Percentiles rank a stretch among this genome's conserved stretches.
Conservation (phyloP, 2,113 vertebrate genomes). For the Etheostoma spectabile region DNA sequence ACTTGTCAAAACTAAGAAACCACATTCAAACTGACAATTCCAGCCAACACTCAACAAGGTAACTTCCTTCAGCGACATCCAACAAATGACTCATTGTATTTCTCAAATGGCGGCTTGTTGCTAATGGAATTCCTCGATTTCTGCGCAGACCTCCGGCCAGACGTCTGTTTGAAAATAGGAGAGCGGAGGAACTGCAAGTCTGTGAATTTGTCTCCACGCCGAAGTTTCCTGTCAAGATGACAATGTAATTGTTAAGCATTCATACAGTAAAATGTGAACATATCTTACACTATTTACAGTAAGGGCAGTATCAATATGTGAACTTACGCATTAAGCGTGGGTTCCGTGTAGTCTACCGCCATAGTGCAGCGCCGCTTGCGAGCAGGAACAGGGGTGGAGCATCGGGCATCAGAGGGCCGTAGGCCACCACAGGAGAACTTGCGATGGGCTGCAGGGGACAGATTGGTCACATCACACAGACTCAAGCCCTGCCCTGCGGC, state of each 20-base stretch:
- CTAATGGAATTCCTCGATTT: conserved; percentile 62
- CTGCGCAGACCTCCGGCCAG: conserved; percentile 55
- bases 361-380: conserved; percentile 86
- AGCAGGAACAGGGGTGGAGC: conserved; percentile 45
- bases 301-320: background rate
- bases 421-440: conserved; percentile 69
- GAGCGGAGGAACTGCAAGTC: conserved; percentile 91
- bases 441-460: conserved; percentile 77
- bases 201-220: conserved; percentile 95
- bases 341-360: conserved; percentile 91
- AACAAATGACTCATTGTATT: conserved; percentile 87
- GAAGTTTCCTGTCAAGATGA: conserved; percentile 88
- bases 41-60: background rate
- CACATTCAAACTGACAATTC: background rate
- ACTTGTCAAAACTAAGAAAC: background rate
- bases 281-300: background rate
- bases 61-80: conserved; percentile 74
- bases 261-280: background rate
- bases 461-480: conserved; percentile 92
- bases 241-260: conserved; percentile 6
- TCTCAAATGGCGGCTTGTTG: conserved; percentile 68
- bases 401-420: conserved; percentile 54
- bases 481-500: conserved; percentile 74
- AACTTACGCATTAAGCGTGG: conserved; percentile 84
- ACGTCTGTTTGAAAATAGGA: conserved; percentile 87